Base-by-base conservation (phyloP, 2,797 vertebrate genomes). In the Macrochelys suwanniensis region DNA sequence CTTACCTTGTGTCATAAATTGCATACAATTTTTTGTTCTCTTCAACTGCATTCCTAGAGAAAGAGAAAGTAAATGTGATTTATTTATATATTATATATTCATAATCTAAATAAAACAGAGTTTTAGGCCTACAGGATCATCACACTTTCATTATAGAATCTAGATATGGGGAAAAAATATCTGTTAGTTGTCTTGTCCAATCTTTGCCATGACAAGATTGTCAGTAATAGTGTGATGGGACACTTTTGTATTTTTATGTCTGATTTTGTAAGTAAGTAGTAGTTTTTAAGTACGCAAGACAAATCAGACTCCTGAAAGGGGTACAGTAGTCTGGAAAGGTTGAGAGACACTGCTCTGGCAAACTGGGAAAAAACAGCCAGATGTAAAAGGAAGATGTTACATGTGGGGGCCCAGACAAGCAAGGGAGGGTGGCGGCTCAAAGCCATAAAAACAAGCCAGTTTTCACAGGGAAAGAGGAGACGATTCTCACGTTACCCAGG, bases 1-100 rank as follows among this genome's bases (percentile, higher is more conserved):
- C 99, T 98, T 97, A 99, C 99, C 99, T 99, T 57, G 99, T 99
- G 87, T 99, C 99, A 94, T 99, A 99, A 98, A 99, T 99, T 89
- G 99, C 98, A 80, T 99, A 99, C 51, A 99, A 97, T 97, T 99
- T 99, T 96, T 99, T 99, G 98, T 99, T 99, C 97, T 99, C 99
- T 95, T 99, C 99, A 85, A 99, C 98, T 59, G 99, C 99, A 78
- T 99, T 99, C 99, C 99, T 99, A 97, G 82, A 97, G 98, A 98
- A 95, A 97, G 93, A 98, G 92, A 96, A 88, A 95, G 88, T 95
- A 53, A 95, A 68, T 84, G 49, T 92, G 86, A 95, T 7, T 88
- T 19, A 95, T 87, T 93, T 71, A 25, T 49, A 81, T 78, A 82
- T 5, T 42, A 85, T 50, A 15, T 65, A 42, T 71, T 37, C 26